Evolutionary conservation across 2,888 invertebrate genomes (phyloP), one percentile per base, ranked within the genome.

Genomic region (Mactromeris polynyma): DNA sequence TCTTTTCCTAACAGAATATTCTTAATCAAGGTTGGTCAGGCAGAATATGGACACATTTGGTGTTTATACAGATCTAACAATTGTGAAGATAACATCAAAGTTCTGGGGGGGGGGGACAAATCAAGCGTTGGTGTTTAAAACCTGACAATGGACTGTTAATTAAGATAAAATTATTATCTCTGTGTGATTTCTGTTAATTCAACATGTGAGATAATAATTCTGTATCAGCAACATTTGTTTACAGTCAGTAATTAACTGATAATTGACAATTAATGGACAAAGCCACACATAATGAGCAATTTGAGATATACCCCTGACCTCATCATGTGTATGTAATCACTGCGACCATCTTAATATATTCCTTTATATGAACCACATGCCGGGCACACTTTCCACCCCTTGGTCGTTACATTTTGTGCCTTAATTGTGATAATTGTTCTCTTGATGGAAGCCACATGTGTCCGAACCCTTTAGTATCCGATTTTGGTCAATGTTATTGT

Each of bases 181-280:
- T 11, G 31, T 73, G 73, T 17, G 73, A 33, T 33, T 33, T 73
- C 17, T 36, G 9, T 26, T 73, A 33, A 36, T 58, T 73, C 73
- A 73, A 33, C 73, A 73, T 73, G 73, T 11, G 1, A 73, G 73
- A 73, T 73, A 73, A 73, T 36, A 33, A 73, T 73, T 11, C 73
- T 73, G 31, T 73, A 73, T 73, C 73, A 73, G 19, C 14, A 73
- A 33, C 26, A 73, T 73, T 73, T 26, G 36, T 73, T 73, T 73
- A 73, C 73, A 73, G 14, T 19, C 33, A 19, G 31, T 73, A 36
- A 73, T 73, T 73, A 73, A 33, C 73, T 17, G 36, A 33, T 73
- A 73, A 73, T 73, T 33, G 33, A 26, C 73, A 33, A 73, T 73
- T 73, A 73, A 73, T 73, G 73, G 36, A 73, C 73, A 73, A 73